Evolutionary conservation across 2,113 vertebrate genomes (phyloP).

Genomic region (zebrafish (Danio rerio)): DNA sequence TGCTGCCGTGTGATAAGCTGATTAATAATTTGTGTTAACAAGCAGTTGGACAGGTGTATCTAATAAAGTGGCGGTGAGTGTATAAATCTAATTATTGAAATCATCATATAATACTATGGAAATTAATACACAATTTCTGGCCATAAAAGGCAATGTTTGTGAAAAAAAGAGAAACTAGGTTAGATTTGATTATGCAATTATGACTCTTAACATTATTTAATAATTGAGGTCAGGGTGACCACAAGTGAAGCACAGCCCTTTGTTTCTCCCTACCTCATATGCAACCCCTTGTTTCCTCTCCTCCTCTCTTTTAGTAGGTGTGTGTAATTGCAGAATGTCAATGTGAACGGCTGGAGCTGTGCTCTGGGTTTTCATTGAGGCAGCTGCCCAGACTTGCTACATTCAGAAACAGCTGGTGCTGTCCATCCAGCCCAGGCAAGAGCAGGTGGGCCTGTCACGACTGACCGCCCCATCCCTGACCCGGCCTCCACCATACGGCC

Average conservation of each 20-base stretch:
- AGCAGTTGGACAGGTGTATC: too few species aligned
- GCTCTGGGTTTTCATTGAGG: slow-evolving; percentile 36
- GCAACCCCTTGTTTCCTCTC: slow-evolving; percentile 15
- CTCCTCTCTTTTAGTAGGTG: slow-evolving; percentile 21
- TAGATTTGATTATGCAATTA: slow-evolving; percentile 31
- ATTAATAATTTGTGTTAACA: too few species aligned
- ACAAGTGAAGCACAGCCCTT: slow-evolving; percentile 13
- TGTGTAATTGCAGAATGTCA: slow-evolving; percentile 45
- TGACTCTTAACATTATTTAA: slow-evolving; percentile 41
- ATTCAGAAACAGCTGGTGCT: slow-evolving; percentile 63
- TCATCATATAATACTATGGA: neutral
- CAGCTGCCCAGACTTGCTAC: slow-evolving; percentile 48
- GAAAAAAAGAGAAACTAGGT: neutral
- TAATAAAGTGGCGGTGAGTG: too few species aligned
- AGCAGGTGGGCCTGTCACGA: slow-evolving; percentile 62
- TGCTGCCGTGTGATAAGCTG: too few species aligned
- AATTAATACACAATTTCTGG: neutral
- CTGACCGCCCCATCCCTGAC: slow-evolving; percentile 57
- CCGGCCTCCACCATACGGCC: slow-evolving; percentile 37
- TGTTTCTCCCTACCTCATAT: slow-evolving; percentile 7
- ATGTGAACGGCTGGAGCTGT: slow-evolving; percentile 31
- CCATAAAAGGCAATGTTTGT: neutral
- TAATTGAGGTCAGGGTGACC: slow-evolving; percentile 45
- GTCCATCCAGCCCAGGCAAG: slow-evolving; percentile 50
- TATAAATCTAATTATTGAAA: neutral